Percentiles rank a stretch among this genome's conserved stretches.
Conservation (phyloP, 2,113 vertebrate genomes). For the Galbula dea region DNA sequence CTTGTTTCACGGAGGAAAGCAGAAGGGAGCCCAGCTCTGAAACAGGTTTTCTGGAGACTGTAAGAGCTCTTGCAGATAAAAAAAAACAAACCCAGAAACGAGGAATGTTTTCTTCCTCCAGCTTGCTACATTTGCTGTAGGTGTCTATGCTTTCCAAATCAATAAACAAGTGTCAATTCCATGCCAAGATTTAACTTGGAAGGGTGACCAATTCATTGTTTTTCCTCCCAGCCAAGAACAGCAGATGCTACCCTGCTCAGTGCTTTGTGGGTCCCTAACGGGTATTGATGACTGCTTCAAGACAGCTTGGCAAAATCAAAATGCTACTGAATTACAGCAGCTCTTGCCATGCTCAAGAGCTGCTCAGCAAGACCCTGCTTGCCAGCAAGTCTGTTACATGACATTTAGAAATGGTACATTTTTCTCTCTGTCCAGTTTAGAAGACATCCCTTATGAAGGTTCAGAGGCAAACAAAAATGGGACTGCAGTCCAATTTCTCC, state of each 20-base stretch:
- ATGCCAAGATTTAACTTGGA: not conserved
- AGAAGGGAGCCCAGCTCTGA: not conserved
- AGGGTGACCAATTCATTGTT: not conserved
- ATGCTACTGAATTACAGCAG: not conserved
- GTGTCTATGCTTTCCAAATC: not conserved
- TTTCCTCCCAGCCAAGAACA: slow-evolving; percentile 8
- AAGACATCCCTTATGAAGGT: not conserved
- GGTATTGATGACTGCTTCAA: not conserved
- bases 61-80: not conserved
- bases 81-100: not conserved
- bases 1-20: not conserved
- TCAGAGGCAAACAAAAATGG: not conserved
- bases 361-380: not conserved
- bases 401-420: not conserved
- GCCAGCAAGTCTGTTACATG: not conserved
- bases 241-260: not conserved
- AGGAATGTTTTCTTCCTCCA: not conserved
- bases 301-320: not conserved
- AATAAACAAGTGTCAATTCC: not conserved
- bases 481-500: not conserved
- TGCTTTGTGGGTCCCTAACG: not conserved
- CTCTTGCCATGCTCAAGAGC: not conserved
- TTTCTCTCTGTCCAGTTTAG: not conserved
- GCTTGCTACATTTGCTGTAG: not conserved
- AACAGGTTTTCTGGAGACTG: not conserved